Evolutionary conservation across 2,113 vertebrate genomes (phyloP).

Genomic region (Acrocephalus kingi): DNA sequence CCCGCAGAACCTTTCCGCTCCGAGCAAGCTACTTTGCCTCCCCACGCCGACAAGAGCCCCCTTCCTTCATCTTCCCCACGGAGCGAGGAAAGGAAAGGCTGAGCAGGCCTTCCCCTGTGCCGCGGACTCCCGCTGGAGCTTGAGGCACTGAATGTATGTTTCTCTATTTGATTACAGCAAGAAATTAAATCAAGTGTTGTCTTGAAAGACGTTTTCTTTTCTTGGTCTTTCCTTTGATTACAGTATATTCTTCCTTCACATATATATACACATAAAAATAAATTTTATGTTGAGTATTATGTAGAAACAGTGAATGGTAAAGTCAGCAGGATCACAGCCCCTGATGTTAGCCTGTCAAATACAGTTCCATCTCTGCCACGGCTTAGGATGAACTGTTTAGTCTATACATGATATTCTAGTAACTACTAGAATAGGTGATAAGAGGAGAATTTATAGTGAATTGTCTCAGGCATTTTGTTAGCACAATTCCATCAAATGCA

Average conservation of each 20-base stretch:
- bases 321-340: neutral
- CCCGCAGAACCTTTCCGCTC: neutral
- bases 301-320: neutral
- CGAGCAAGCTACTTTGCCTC: neutral
- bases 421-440: neutral
- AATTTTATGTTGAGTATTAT: neutral
- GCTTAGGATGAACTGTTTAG: neutral
- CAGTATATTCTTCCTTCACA: neutral
- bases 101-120: neutral
- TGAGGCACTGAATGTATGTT: neutral
- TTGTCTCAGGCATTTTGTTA: neutral
- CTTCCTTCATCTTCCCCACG: neutral
- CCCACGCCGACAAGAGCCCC: fast-evolving
- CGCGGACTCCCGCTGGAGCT: neutral
- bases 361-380: neutral
- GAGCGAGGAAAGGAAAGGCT: neutral
- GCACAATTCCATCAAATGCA: neutral
- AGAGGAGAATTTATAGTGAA: neutral
- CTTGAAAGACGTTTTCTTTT: neutral
- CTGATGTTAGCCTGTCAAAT: neutral
- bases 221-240: neutral
- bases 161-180: neutral
- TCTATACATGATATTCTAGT: neutral
- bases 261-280: neutral
- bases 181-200: neutral